phyloP scores from a whole-genome alignment of 2,113 vertebrate genomes.

The Protobothrops flavoviridis region DNA sequence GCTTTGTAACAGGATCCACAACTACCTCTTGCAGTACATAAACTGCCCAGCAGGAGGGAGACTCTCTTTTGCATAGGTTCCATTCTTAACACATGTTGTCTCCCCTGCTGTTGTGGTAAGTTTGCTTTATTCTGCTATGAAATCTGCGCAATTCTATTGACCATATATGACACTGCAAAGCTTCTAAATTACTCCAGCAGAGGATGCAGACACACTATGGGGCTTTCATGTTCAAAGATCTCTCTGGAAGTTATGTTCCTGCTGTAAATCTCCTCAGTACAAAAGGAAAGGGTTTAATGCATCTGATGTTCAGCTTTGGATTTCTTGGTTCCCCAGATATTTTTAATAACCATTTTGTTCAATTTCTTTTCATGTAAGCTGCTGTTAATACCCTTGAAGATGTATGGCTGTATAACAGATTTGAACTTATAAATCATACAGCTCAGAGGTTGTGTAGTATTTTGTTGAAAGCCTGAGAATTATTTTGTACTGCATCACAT shows the following conservation, averaged over 20 bases:
- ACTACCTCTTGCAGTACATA: slow-evolving; percentile 63
- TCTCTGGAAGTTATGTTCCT: slow-evolving; percentile 57
- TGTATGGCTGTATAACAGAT: slow-evolving; percentile 63
- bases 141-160: slow-evolving; percentile 52
- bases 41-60: slow-evolving; percentile 47
- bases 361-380: slow-evolving; percentile 55
- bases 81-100: slow-evolving; percentile 35
- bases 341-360: slow-evolving; percentile 52
- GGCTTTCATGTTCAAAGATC: slow-evolving; percentile 59
- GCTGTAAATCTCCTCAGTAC: slow-evolving; percentile 59
- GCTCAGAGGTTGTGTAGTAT: slow-evolving; percentile 63
- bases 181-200: slow-evolving; percentile 57
- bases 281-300: slow-evolving; percentile 41
- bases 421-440: slow-evolving; percentile 66
- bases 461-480: slow-evolving; percentile 55
- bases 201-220: slow-evolving; percentile 57
- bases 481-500: background rate
- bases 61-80: slow-evolving; percentile 59
- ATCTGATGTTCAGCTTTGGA: slow-evolving; percentile 51
- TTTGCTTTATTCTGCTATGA: slow-evolving; percentile 52
- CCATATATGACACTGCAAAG: slow-evolving; percentile 47
- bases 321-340: slow-evolving; percentile 54
- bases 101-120: slow-evolving; percentile 54
- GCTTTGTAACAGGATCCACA: slow-evolving; percentile 67
- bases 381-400: slow-evolving; percentile 58